A percentile compares a stretch with the other conserved stretches of the same genome.
These are phyloP conservation scores for Puntigrus tetrazona DNA, from an alignment of 2,113 vertebrate species.

Conservation along the genomic window DNA sequence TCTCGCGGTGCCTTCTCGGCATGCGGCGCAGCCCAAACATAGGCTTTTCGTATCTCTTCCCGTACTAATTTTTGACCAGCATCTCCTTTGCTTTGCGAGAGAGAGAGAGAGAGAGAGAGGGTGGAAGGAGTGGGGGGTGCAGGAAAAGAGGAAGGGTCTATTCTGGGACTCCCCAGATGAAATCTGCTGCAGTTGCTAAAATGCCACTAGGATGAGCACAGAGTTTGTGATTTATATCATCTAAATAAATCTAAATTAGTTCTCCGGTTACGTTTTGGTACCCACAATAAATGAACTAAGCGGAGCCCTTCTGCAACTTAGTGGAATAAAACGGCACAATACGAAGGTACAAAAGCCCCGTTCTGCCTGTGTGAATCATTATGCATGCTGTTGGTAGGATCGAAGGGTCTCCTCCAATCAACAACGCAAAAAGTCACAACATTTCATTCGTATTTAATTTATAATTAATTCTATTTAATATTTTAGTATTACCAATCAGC, in stretches of 20 bases:
- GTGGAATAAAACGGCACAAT: background rate
- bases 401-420: background rate
- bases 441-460: slow-evolving; percentile 21
- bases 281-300: background rate
- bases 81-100: slow-evolving; percentile 42
- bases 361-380: background rate
- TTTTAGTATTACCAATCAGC: slow-evolving; percentile 32
- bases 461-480: slow-evolving; percentile 17
- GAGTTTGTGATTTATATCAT: slow-evolving; percentile 38
- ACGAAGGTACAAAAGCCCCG: background rate
- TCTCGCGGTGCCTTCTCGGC: slow-evolving; percentile 49
- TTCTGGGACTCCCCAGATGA: slow-evolving; percentile 55
- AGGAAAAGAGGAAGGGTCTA: slow-evolving; percentile 49
- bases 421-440: slow-evolving; percentile 21
- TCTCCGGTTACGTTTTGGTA: slow-evolving; percentile 8
- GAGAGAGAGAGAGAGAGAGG: background rate
- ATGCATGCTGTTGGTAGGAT: slow-evolving; percentile 9
- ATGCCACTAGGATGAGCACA: slow-evolving; percentile 39
- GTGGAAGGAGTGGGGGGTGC: background rate
- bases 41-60: slow-evolving; percentile 35
- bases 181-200: slow-evolving; percentile 45
- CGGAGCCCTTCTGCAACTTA: background rate
- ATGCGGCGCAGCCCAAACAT: slow-evolving; percentile 37
- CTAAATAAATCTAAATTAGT: slow-evolving; percentile 26
- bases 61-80: slow-evolving; percentile 51